phyloP scores from a whole-genome alignment of 2,113 vertebrate genomes.

The Talpa occidentalis region DNA sequence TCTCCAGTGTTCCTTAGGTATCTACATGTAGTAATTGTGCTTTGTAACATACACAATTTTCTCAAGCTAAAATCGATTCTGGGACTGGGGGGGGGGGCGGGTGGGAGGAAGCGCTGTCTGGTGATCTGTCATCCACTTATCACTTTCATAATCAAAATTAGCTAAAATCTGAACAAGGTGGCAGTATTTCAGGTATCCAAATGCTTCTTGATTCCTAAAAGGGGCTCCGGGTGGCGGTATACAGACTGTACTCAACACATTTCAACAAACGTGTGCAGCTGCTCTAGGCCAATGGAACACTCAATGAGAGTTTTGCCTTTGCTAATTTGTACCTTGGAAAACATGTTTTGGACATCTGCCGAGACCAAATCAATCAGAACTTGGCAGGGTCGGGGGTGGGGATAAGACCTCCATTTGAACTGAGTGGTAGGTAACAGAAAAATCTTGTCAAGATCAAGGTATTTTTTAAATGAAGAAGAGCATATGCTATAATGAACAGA shows the following conservation, averaged over 20 bases:
- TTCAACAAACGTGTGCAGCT: constrained; percentile 40
- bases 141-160: constrained; percentile 63
- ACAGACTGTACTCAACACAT: neutral
- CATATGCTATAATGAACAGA: constrained; percentile 24
- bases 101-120: neutral
- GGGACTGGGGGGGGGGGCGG: neutral
- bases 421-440: neutral
- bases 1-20: neutral
- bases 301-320: constrained; percentile 30
- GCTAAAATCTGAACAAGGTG: constrained; percentile 16
- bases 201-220: constrained; percentile 22
- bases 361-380: constrained; percentile 51
- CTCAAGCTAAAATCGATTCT: neutral
- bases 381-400: neutral
- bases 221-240: neutral
- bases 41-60: neutral
- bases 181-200: neutral
- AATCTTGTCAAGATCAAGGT: constrained; percentile 23
- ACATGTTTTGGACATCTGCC: constrained; percentile 63
- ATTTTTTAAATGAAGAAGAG: neutral
- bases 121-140: constrained; percentile 25
- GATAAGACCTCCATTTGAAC: constrained; percentile 47
- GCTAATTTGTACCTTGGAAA: constrained; percentile 53
- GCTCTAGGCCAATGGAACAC: constrained; percentile 29
- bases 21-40: neutral